These are phyloP conservation scores for Tipula helvola DNA, from an alignment of 2,888 invertebrate genomes.

Conservation along the genomic window DNA sequence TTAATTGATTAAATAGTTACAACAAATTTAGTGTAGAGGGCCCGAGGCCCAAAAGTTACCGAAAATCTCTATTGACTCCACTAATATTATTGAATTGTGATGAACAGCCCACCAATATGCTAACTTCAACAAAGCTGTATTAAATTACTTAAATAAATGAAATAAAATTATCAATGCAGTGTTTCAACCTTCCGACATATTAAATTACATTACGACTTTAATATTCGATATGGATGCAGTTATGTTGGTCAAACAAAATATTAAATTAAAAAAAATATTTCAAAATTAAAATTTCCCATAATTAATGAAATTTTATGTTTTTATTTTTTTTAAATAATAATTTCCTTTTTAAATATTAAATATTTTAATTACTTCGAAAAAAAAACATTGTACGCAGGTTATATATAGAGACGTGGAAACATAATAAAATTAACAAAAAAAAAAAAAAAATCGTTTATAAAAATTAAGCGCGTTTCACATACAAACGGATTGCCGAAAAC, in stretches of 20 bases:
- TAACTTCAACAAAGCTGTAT: neutral
- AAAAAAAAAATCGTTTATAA: neutral
- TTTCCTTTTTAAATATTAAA: neutral
- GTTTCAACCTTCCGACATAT: neutral
- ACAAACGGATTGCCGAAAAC: conserved; percentile 4
- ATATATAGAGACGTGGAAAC: neutral
- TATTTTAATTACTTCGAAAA: neutral
- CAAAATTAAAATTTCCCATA: neutral
- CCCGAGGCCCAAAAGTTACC: too few relatives aligned
- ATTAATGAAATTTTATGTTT: neutral
- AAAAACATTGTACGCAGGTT: neutral
- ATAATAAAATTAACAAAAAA: neutral
- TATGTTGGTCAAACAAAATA: neutral
- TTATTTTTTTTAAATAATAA: neutral
- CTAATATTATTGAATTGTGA: too few relatives aligned
- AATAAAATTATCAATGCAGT: neutral
- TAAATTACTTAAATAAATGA: neutral
- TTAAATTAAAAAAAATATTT: neutral
- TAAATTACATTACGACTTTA: neutral
- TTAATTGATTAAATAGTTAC: too few relatives aligned
- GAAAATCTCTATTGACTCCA: too few relatives aligned
- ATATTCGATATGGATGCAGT: neutral
- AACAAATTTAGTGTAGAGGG: too few relatives aligned
- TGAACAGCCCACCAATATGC: neutral
- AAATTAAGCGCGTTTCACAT: neutral